Conservation (phyloP, 1,140 invertebrate genomes). For the Grapholita molesta region DNA sequence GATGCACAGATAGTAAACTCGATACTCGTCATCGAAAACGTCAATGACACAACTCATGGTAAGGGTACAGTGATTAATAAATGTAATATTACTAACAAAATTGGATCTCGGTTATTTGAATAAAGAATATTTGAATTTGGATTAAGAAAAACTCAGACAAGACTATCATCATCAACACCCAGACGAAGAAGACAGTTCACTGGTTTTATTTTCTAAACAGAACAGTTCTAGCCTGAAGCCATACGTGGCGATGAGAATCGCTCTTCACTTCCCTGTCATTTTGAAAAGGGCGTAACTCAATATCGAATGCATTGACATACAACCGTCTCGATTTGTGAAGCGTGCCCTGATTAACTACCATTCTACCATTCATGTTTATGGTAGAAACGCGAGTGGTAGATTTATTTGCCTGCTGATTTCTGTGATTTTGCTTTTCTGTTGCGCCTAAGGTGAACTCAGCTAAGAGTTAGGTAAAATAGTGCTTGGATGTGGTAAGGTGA, state of each 20-base stretch:
- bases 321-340: background rate
- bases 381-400: background rate
- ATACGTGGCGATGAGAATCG: background rate
- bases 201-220: background rate
- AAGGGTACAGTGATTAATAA: too few species aligned
- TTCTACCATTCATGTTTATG: slow-evolving; percentile 9
- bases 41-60: too few species aligned
- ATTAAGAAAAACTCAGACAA: too few species aligned
- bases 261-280: background rate
- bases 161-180: too few species aligned
- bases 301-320: background rate
- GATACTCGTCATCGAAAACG: too few species aligned
- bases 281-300: background rate
- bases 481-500: too few species aligned
- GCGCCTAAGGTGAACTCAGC: background rate
- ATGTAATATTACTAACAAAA: too few species aligned
- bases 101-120: too few species aligned
- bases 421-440: background rate
- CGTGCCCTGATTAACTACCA: background rate
- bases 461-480: too few species aligned
- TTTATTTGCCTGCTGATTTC: background rate
- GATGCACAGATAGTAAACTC: too few species aligned
- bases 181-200: too few species aligned
- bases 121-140: too few species aligned
- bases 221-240: background rate